A percentile compares a stretch with the other conserved stretches of the same genome.
Evolutionary conservation across 2,888 invertebrate species (phyloP).

Genomic region (Watsonalla cultraria): DNA sequence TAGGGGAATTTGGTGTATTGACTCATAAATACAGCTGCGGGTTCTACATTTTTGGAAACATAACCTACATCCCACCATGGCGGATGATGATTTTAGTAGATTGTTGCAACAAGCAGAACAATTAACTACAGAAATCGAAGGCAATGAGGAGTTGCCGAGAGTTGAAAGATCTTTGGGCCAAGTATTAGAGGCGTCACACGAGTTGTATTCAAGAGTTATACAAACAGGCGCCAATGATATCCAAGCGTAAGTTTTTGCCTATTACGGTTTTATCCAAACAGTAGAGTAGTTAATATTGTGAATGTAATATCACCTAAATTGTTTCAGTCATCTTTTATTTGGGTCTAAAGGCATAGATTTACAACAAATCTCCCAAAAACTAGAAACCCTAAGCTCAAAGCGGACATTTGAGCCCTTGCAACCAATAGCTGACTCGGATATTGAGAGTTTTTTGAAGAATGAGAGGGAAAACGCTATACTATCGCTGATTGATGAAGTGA

Average conservation of each 20-base stretch:
- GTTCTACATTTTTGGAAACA: background rate
- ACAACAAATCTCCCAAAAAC: slow-evolving; percentile 94
- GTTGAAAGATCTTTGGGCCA: slow-evolving; percentile 95
- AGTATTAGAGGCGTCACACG: slow-evolving; percentile 93
- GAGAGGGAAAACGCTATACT: slow-evolving; percentile 96
- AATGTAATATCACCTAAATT: slow-evolving; percentile 1
- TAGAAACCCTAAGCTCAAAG: slow-evolving; percentile 92
- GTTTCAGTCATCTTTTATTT: slow-evolving; percentile 88
- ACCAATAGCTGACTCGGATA: slow-evolving; percentile 93
- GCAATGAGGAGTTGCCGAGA: slow-evolving; percentile 88
- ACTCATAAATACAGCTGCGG: too few species aligned
- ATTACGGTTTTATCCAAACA: background rate
- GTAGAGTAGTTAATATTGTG: background rate
- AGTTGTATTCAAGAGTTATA: slow-evolving; percentile 91
- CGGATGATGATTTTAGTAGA: slow-evolving; percentile 86
- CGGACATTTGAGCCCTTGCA: slow-evolving; percentile 93
- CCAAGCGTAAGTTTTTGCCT: slow-evolving; percentile 86
- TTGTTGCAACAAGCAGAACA: slow-evolving; percentile 95
- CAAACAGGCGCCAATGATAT: slow-evolving; percentile 93
- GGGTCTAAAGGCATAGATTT: slow-evolving; percentile 96
- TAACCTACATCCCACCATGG: slow-evolving; percentile 61
- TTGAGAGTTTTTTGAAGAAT: slow-evolving; percentile 93
- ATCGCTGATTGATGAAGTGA: slow-evolving; percentile 93
- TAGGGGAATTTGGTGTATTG: too few species aligned
- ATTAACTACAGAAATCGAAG: slow-evolving; percentile 92